Evolutionary conservation across 2,888 invertebrate species (phyloP).

Genomic region (Microdon myrmicae): DNA sequence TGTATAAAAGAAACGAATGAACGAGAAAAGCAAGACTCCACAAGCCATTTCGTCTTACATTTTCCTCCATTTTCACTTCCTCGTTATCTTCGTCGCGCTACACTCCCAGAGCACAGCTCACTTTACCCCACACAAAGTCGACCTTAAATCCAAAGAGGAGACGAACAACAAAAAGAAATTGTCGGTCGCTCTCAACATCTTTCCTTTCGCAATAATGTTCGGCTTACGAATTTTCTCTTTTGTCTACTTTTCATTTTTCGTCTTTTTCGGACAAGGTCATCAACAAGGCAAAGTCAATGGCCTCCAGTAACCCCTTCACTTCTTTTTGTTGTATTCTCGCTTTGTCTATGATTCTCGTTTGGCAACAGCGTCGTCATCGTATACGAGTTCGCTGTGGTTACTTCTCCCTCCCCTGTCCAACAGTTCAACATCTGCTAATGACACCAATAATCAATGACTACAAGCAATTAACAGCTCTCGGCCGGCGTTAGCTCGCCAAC

Average conservation of each 20-base stretch:
- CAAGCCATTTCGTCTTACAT: conserved; percentile 18
- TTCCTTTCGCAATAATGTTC: conserved; percentile 17
- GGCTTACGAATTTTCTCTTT: conserved; percentile 1
- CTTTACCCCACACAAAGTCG: background rate
- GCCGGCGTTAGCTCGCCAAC: too few species aligned
- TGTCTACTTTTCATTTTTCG: conserved; percentile 16
- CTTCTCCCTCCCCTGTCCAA: too few species aligned
- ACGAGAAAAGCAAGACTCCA: conserved; percentile 22
- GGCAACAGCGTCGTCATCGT: too few species aligned
- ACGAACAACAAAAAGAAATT: conserved; percentile 4
- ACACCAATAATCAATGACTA: too few species aligned
- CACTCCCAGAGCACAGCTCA: background rate
- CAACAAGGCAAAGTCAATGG: conserved; percentile 67
- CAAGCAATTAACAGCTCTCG: too few species aligned
- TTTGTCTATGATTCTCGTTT: conserved; percentile 1
- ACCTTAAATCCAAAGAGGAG: background rate
- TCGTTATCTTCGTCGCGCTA: conserved; percentile 5
- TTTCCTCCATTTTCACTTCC: background rate
- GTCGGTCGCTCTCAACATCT: too few species aligned
- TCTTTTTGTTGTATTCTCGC: conserved; percentile 30
- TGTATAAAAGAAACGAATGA: conserved; percentile 36
- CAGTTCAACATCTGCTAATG: too few species aligned
- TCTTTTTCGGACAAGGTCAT: conserved; percentile 67
- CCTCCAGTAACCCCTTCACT: conserved; percentile 65
- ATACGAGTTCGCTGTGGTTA: too few species aligned